Base-by-base conservation (phyloP, 2,113 vertebrate genomes). In the sheep (Ovis aries) region DNA sequence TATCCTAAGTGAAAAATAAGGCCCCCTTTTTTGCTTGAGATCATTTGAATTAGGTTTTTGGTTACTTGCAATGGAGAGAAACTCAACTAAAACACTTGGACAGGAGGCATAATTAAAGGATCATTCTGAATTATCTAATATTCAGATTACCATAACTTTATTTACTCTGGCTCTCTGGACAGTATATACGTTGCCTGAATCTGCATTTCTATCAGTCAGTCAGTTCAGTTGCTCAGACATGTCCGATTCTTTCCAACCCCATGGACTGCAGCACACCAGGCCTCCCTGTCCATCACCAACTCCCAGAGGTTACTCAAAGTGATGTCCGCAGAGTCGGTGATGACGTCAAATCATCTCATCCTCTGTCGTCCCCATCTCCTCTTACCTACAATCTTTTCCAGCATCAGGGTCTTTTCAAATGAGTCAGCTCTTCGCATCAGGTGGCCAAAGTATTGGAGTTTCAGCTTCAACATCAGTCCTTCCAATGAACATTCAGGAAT, bases 311-410 rank as follows among this genome's bases (percentile, higher is more conserved):
- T 23, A 71, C 19, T 71, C 67, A 71, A 71, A 40, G 5, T 71
- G n/a, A 71, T 71, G 67, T 23, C 67, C 67, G 40, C 21, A 40
- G 19, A 40, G 67, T 71, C 0, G 0, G 67, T 23, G 67, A 23
- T 23, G 19, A 19, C 2, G 0, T 40, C 10, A 10, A 12, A 71
- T 3, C 67, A 40, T 71, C n/a, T 40, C 67, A 40, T 36, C 2
- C n/a, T 36, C 5, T 71, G 67, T 40, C 5, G 0, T 23, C n/a
- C 17, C 19, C 19, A 40, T 71, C 67, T 40, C 67, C 10, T 71
- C 67, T 12, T 21, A 0, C 64, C 19, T 40, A 23, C 19, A 40
- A 23, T 23, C n/a, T 71, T 71, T 12, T 5, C n/a, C 67, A 71
- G n/a, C 2, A 40, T 12, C 19, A 71, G n/a, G 19, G n/a, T 71